These are phyloP conservation scores for Drosophila oshimai DNA, from an alignment of 1,140 invertebrate species.

Conservation along the genomic window DNA sequence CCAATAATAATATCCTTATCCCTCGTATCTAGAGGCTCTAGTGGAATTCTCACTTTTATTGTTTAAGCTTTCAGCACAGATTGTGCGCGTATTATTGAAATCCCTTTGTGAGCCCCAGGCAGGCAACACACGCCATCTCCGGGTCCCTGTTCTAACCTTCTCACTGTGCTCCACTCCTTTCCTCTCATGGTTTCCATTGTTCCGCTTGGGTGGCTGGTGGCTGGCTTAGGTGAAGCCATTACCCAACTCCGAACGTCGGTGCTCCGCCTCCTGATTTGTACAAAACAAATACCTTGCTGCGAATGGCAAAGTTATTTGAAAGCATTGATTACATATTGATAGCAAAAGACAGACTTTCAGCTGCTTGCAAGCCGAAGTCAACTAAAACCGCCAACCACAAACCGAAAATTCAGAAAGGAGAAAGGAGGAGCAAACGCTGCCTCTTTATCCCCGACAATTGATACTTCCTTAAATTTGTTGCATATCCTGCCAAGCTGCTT, in stretches of 20 bases:
- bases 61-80: conserved; percentile 78
- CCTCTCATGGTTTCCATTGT: conserved; percentile 35
- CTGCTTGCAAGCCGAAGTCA: conserved; percentile 23
- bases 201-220: conserved; percentile 17
- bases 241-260: conserved; percentile 16
- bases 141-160: not conserved
- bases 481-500: conserved; percentile 8
- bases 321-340: conserved; percentile 76
- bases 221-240: conserved; percentile 41
- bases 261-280: conserved; percentile 54
- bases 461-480: conserved; percentile 52
- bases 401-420: not conserved
- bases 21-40: conserved; percentile 36
- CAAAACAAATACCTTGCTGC: conserved; percentile 73
- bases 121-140: conserved; percentile 13
- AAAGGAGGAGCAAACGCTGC: not conserved
- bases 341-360: conserved; percentile 8
- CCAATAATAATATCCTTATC: conserved; percentile 64
- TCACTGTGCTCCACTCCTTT: not conserved
- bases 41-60: conserved; percentile 74
- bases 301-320: conserved; percentile 72
- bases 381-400: conserved; percentile 26
- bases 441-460: conserved; percentile 39
- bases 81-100: conserved; percentile 76
- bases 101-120: conserved; percentile 63